A percentile compares a stretch with the other conserved stretches of the same genome.
Conservation (phyloP, 2,113 vertebrate species). For the Pandion haliaetus region DNA sequence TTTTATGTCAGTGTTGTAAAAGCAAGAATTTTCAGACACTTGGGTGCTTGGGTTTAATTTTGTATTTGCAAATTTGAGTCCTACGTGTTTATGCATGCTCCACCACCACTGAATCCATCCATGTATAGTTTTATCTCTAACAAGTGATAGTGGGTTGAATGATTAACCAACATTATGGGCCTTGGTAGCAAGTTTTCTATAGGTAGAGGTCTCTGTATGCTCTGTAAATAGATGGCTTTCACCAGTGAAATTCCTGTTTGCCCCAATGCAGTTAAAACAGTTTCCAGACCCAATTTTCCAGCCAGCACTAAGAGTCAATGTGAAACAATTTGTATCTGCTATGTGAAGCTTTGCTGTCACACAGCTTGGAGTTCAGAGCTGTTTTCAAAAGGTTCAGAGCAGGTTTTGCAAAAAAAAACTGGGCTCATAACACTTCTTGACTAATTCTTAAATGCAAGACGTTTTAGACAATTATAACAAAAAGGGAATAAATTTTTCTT, state of each 20-base stretch:
- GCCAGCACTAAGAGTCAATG: neutral
- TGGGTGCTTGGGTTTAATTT: neutral
- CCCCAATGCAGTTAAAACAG: neutral
- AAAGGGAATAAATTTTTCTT: neutral
- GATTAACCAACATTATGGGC: neutral
- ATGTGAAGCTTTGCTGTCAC: neutral
- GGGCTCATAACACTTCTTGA: neutral
- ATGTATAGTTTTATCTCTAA: neutral
- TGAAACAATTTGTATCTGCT: neutral
- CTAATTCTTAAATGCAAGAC: neutral
- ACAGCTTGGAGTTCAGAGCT: neutral
- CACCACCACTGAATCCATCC: rapidly evolving
- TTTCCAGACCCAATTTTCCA: neutral
- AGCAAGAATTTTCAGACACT: neutral
- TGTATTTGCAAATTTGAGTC: neutral
- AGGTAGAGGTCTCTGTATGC: neutral
- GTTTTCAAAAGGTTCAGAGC: neutral
- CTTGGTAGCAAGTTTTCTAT: neutral
- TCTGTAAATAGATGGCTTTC: neutral
- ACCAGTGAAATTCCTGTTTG: neutral
- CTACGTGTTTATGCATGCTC: rapidly evolving
- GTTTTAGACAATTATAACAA: neutral
- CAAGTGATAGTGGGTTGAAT: neutral
- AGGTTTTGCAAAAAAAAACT: neutral
- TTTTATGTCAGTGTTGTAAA: neutral